Evolutionary conservation across 1,140 invertebrate genomes (phyloP).

Genomic region (Pseudomyrmex gracilis): DNA sequence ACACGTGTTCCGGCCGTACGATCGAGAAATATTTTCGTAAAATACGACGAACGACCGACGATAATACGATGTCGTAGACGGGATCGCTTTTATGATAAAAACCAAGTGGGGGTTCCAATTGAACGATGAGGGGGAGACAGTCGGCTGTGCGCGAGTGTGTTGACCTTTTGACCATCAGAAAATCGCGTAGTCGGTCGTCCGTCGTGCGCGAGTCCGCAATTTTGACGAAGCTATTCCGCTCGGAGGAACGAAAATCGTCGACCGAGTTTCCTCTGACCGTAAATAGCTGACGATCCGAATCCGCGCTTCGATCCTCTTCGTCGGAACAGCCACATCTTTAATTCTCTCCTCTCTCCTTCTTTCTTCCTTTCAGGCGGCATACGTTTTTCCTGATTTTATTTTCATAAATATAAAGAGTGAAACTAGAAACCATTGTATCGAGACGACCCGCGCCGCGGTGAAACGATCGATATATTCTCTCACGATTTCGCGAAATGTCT

Average conservation of each 20-base stretch:
- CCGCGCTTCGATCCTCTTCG: neutral
- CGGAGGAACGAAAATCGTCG: constrained; percentile 58
- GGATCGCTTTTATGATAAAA: constrained; percentile 40
- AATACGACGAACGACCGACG: neutral
- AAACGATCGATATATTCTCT: constrained; percentile 34
- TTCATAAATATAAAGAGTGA: constrained; percentile 48
- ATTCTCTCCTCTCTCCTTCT: constrained; percentile 25
- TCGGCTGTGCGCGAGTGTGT: neutral
- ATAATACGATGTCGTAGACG: constrained; percentile 24
- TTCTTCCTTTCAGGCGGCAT: neutral
- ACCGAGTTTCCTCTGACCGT: constrained; percentile 39
- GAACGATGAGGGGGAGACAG: neutral
- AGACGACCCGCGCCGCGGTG: too few relatives aligned
- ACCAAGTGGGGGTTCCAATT: neutral
- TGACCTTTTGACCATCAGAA: constrained; percentile 44
- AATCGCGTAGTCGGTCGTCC: constrained; percentile 30
- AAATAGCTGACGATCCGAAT: constrained; percentile 36
- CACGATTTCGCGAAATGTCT: constrained; percentile 9
- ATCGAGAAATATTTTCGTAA: constrained; percentile 17
- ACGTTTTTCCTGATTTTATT: constrained; percentile 45
- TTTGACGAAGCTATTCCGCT: constrained; percentile 45
- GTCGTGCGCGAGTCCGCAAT: constrained; percentile 55
- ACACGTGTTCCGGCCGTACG: neutral
- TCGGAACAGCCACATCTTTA: constrained; percentile 21
- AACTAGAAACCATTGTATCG: constrained; percentile 6